Evolutionary conservation across 2,113 vertebrate genomes (phyloP).

Genomic region (Apodemus sylvaticus): DNA sequence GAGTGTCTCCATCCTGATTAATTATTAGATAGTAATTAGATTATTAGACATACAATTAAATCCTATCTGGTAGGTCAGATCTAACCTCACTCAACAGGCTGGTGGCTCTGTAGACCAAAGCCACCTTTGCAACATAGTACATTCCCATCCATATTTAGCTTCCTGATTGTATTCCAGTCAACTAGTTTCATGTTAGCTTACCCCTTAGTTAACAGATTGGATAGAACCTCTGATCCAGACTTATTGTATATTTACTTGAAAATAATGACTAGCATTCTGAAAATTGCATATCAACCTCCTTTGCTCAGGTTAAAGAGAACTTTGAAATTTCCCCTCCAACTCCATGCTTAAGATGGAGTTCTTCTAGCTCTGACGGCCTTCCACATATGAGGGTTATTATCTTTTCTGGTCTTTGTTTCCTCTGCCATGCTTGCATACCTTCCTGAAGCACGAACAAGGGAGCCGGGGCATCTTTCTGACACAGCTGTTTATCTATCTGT

Average conservation of each 20-base stretch:
- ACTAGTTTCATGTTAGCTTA: not conserved
- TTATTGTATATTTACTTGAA: not conserved
- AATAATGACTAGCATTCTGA: not conserved
- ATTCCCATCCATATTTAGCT: not conserved
- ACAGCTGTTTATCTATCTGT: not conserved
- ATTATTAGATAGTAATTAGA: too few species aligned
- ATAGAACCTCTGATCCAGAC: not conserved
- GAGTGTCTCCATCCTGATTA: not conserved
- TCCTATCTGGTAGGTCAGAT: not conserved
- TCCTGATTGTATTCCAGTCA: not conserved
- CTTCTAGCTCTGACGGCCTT: not conserved
- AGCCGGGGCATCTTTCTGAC: too few species aligned
- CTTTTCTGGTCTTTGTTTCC: fast-evolving
- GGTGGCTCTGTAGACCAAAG: not conserved
- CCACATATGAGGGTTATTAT: fast-evolving
- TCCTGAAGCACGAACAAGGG: too few species aligned
- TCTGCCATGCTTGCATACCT: fast-evolving
- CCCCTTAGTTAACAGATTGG: too few species aligned
- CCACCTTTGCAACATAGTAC: not conserved
- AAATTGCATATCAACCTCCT: not conserved
- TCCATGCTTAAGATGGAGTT: not conserved
- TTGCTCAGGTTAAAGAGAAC: not conserved
- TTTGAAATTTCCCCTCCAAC: not conserved
- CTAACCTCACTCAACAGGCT: not conserved
- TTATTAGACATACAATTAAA: not conserved